Evolutionary conservation across 2,888 invertebrate species (phyloP).

Genomic region (Athalia circularis): DNA sequence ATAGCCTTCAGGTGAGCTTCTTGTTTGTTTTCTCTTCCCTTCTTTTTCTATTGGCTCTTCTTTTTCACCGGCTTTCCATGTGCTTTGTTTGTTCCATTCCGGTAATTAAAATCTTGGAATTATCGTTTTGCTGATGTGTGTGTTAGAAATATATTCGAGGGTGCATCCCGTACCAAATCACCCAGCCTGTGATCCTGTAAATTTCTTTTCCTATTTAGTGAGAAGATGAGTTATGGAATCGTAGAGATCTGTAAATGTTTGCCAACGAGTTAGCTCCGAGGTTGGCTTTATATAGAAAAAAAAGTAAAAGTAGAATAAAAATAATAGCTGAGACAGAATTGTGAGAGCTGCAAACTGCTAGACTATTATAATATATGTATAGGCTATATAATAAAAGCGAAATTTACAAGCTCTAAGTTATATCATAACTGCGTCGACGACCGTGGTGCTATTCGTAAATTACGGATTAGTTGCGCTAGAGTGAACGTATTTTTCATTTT

Average conservation of each 20-base stretch:
- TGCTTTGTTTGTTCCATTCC: slow-evolving; percentile 9
- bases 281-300: too few species aligned
- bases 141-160: background rate
- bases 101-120: slow-evolving; percentile 9
- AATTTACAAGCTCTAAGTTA: background rate
- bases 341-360: too few species aligned
- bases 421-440: background rate
- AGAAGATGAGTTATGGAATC: background rate
- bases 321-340: too few species aligned
- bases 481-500: slow-evolving; percentile 21
- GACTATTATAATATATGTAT: too few species aligned
- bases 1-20: too few species aligned
- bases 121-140: background rate
- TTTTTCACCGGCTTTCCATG: background rate
- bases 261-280: too few species aligned
- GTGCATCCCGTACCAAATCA: too few species aligned
- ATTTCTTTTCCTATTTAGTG: background rate
- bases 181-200: too few species aligned
- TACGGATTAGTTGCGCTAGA: slow-evolving; percentile 15
- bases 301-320: too few species aligned
- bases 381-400: background rate
- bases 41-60: background rate
- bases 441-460: slow-evolving; percentile 11
- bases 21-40: background rate
- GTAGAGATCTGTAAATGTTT: too few species aligned